Evolutionary conservation across 2,888 invertebrate species (phyloP).

Genomic region (Xylocampa areola): DNA sequence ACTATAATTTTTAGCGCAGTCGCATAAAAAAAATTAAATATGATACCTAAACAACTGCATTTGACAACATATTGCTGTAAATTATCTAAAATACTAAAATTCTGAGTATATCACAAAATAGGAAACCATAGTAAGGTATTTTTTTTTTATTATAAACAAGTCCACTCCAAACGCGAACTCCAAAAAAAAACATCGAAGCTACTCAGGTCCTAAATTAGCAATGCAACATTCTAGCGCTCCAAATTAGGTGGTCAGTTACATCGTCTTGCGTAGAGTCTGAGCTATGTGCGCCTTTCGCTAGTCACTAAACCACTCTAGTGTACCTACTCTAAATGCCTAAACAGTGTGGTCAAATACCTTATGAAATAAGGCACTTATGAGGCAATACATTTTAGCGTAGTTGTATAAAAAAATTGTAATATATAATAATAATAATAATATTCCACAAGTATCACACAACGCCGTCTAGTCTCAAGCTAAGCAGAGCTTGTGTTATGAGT

Average conservation of each 20-base stretch:
- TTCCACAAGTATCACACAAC: no score
- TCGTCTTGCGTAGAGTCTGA: conserved; percentile 35
- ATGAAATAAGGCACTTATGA: conserved; percentile 35
- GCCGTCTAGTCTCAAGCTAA: no score
- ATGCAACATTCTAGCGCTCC: conserved; percentile 48
- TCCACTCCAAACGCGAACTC: background rate
- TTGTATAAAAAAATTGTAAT: no score
- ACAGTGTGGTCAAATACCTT: conserved; percentile 7
- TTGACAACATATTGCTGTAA: no score
- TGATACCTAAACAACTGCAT: no score
- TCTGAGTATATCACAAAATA: no score
- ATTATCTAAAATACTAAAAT: no score
- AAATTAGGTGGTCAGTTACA: conserved; percentile 45
- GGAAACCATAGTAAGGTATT: no score
- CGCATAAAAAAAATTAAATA: no score
- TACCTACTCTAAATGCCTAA: conserved; percentile 27
- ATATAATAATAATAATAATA: no score
- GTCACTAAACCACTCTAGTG: conserved; percentile 23
- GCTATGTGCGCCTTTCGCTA: conserved; percentile 50
- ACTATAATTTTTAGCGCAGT: no score
- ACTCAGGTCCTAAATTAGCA: conserved; percentile 6
- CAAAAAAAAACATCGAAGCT: background rate
- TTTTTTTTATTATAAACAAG: background rate
- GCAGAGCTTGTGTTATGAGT: no score
- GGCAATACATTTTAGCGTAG: conserved; percentile 1